Evolutionary conservation across 2,113 vertebrate species (phyloP), one percentile per base, ranked within the genome.

Genomic region (Mystacornis crossleyi): DNA sequence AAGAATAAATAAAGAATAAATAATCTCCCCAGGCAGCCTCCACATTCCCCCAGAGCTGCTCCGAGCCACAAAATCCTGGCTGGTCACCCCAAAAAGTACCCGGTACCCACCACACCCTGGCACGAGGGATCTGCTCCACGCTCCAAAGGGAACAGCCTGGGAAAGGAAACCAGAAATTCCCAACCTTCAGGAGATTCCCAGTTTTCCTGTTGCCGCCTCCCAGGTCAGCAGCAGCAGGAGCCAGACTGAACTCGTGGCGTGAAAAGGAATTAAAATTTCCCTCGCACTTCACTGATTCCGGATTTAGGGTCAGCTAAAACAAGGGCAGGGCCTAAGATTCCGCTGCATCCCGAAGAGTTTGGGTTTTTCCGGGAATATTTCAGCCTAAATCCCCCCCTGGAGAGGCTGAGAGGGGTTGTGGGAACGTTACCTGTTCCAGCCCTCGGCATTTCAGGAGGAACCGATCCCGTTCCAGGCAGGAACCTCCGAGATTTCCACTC

Each of bases 181-280:
- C 19, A 2, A 6, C 16, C 29, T 31, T 6, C 0, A 0, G 0
- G n/a, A 25, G 23, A 11, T 9, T 54, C 42, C 28, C 12, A 2
- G 19, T 11, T 43, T 20, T 12, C 51, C 31, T 14, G 23, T 1
- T 8, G 31, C 3, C 31, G 15, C 38, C 45, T 53, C n/a, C 58
- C 11, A 78, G 21, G 9, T 3, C 62, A 51, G 48, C 1, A 47
- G 34, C 3, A 60, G 61, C 42, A 53, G 61, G 34, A 38, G 34
- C 61, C 19, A 47, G 19, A 11, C 33, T 15, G n/a, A 31, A 38
- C 3, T 12, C 1, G 10, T 1, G 18, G 45, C 31, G 3, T 0
- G 4, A 55, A 55, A 57, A 50, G 17, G 25, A 77, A 15, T 18
- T 3, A 17, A 50, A 40, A 20, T 20, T 64, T 40, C 74, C 34